Percentiles rank a stretch among this genome's conserved stretches.
These are phyloP conservation scores for Heteronetta atricapilla DNA, from an alignment of 2,113 vertebrate species.

Conservation along the genomic window DNA sequence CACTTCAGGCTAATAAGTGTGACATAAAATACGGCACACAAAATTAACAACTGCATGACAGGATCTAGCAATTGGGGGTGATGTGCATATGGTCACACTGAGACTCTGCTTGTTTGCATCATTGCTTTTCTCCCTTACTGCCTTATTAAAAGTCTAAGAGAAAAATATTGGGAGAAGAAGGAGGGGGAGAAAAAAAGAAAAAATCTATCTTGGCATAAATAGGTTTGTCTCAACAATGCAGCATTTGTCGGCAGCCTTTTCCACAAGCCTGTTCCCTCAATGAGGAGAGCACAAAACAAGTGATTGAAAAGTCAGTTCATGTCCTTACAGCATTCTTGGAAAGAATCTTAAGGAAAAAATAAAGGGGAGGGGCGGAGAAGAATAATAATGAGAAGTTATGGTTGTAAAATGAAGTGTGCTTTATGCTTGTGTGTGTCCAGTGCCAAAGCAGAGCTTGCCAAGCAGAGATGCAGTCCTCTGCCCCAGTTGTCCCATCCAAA, in stretches of 20 bases:
- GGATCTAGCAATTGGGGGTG: background rate
- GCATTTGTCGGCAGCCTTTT: constrained; percentile 12
- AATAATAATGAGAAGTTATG: background rate
- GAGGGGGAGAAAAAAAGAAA: background rate
- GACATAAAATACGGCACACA: constrained; percentile 35
- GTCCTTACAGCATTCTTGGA: constrained; percentile 24
- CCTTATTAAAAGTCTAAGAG: constrained; percentile 20
- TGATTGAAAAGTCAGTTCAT: constrained; percentile 18
- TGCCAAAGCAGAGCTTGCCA: constrained; percentile 8
- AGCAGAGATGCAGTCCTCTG: background rate
- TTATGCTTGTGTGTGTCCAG: background rate
- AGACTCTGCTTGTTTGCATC: background rate
- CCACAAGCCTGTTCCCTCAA: background rate
- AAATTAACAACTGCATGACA: constrained; percentile 15
- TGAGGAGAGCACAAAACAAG: background rate
- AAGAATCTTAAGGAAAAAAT: background rate
- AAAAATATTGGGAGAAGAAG: constrained; percentile 11
- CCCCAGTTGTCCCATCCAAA: background rate
- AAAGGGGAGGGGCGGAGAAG: background rate
- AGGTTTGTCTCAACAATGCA: constrained; percentile 26
- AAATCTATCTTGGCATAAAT: background rate
- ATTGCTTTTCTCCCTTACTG: constrained; percentile 17
- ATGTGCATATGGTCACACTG: constrained; percentile 18
- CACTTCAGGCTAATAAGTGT: constrained; percentile 29
- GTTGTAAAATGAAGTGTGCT: constrained; percentile 5